Percentiles rank a stretch among this genome's conserved stretches.
These are phyloP conservation scores for Echinometra lucunter DNA, from an alignment of 53 echinoderm and acorn worm genomes.

Conservation along the genomic window DNA sequence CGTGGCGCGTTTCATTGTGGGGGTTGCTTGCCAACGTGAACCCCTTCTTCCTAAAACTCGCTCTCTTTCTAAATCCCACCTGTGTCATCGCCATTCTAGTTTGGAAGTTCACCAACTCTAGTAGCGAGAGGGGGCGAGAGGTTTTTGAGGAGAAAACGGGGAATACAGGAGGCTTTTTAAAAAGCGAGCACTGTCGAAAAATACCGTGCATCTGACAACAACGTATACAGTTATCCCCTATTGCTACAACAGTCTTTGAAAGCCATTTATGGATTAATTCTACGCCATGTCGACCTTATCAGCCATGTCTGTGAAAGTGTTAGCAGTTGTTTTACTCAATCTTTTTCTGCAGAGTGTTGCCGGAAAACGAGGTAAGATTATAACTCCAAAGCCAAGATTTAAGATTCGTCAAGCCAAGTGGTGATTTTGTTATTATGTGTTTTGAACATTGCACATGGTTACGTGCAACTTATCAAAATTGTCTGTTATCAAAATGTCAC, in stretches of 20 bases:
- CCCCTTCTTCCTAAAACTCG: constrained; percentile 16
- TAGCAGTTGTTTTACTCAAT: constrained; percentile 3
- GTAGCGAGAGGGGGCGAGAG: not conserved
- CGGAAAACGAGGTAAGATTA: not conserved
- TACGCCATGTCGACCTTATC: not conserved
- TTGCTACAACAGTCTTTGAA: not conserved
- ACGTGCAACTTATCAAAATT: not conserved
- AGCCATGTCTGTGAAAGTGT: not conserved
- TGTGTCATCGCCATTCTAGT: not conserved
- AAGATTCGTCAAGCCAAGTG: not conserved
- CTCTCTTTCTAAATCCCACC: not conserved
- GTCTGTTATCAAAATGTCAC: too few relatives aligned
- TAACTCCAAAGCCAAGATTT: not conserved
- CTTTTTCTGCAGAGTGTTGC: not conserved
- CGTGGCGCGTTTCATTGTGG: not conserved
- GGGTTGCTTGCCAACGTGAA: constrained; percentile 9
- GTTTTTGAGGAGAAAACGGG: not conserved
- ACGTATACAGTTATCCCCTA: not conserved
- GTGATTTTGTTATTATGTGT: not conserved
- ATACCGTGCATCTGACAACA: not conserved
- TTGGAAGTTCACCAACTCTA: not conserved
- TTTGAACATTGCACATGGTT: not conserved
- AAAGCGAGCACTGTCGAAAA: not conserved
- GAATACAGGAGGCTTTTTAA: not conserved
- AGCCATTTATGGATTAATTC: not conserved